Evolutionary conservation across 2,797 vertebrate species (phyloP).

Genomic region (Pangasius krempfi): DNA sequence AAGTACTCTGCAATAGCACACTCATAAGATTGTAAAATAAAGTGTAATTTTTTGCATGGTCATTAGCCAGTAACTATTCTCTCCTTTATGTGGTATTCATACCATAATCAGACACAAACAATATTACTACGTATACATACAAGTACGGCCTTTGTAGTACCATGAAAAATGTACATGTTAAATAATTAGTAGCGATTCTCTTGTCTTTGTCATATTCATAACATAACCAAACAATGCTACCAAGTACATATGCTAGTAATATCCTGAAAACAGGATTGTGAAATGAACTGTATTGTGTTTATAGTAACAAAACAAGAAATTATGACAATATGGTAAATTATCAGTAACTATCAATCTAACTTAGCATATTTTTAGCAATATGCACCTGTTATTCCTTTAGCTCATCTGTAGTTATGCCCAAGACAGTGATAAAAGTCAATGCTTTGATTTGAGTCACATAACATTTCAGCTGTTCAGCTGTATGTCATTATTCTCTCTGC

Average conservation of each 20-base stretch:
- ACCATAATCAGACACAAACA: background rate
- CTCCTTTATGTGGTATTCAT: background rate
- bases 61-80: background rate
- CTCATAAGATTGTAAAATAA: too few relatives aligned
- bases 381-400: background rate
- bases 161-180: background rate
- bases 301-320: background rate
- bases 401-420: background rate
- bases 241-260: background rate
- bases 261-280: background rate
- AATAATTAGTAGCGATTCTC: background rate
- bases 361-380: background rate
- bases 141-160: background rate
- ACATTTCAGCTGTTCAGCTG: constrained; percentile 11
- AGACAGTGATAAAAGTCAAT: background rate
- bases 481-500: constrained; percentile 25
- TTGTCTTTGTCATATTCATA: background rate
- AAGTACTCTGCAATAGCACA: too few relatives aligned
- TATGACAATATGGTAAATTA: background rate
- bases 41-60: background rate
- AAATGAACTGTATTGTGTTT: background rate
- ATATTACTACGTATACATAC: background rate
- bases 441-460: background rate
- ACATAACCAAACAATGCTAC: background rate
- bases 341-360: background rate